Evolutionary conservation across 2,113 vertebrate genomes (phyloP).

Genomic region (Cyprinodon variegatus): DNA sequence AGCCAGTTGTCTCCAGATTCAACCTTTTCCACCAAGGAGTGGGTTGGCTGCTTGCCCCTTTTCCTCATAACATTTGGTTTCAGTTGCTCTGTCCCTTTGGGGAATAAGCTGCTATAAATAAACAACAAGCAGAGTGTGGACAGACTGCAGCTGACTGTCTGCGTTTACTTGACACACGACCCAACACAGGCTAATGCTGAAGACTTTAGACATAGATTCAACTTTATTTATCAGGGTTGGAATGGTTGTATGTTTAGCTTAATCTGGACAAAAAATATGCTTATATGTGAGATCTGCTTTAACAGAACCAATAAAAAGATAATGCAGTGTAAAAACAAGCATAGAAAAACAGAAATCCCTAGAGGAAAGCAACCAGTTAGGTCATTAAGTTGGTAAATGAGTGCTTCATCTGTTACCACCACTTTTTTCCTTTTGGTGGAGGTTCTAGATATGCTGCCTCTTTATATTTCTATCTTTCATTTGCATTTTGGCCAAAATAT

Average conservation of each 20-base stretch:
- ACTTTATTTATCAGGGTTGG: not conserved
- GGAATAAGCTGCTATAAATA: slow-evolving; percentile 71
- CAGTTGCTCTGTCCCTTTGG: slow-evolving; percentile 56
- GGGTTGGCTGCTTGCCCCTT: slow-evolving; percentile 14
- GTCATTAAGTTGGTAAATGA: not conserved
- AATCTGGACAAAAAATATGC: not conserved
- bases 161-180: slow-evolving; percentile 14
- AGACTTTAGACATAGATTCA: too few species aligned
- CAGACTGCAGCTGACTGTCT: slow-evolving; percentile 41
- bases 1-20: slow-evolving; percentile 18
- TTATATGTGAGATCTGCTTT: not conserved
- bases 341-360: too few species aligned
- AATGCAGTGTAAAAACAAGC: not conserved
- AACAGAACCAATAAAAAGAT: not conserved
- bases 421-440: too few species aligned
- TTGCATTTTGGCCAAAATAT: too few species aligned
- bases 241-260: not conserved
- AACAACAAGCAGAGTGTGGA: slow-evolving; percentile 51
- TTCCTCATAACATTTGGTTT: slow-evolving; percentile 63
- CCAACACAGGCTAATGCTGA: slow-evolving; percentile 13
- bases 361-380: too few species aligned
- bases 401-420: not conserved
- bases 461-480: too few species aligned
- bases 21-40: not conserved
- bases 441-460: too few species aligned